Conservation (phyloP, 2,888 invertebrate species). For the Oasisia sp. region DNA sequence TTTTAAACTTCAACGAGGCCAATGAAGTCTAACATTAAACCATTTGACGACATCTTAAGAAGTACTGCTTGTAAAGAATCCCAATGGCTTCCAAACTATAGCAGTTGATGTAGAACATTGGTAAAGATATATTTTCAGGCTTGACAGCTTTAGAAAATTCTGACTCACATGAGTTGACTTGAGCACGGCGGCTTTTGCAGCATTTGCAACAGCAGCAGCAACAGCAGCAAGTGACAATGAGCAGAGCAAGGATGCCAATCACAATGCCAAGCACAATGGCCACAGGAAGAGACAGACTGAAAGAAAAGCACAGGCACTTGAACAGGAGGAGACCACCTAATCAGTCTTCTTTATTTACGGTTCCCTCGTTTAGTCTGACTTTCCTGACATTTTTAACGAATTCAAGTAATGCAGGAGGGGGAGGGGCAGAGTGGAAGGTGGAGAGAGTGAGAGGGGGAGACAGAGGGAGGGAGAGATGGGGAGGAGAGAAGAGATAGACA, state of each 20-base stretch:
- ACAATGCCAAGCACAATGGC: neutral
- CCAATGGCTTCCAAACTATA: too few relatives aligned
- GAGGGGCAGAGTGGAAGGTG: neutral
- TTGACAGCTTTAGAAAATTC: too few relatives aligned
- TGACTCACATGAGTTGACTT: neutral
- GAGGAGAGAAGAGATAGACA: too few relatives aligned
- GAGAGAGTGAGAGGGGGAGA: neutral
- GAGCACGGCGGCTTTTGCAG: neutral
- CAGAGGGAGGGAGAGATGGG: neutral
- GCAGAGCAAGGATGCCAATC: neutral
- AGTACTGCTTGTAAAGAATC: too few relatives aligned
- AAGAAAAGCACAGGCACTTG: neutral
- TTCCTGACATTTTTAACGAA: too few relatives aligned
- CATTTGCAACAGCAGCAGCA: neutral
- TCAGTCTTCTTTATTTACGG: too few relatives aligned
- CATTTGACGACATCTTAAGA: too few relatives aligned
- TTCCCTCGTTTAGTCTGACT: too few relatives aligned
- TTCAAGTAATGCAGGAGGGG: neutral
- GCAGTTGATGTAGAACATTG: too few relatives aligned
- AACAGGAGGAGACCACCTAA: neutral
- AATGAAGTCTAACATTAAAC: too few relatives aligned
- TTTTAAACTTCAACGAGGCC: too few relatives aligned
- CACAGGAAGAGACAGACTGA: neutral
- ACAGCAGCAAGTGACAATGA: neutral
- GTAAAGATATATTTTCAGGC: too few relatives aligned